phyloP scores from a whole-genome alignment of 2,888 invertebrate genomes.

The Philaethria dido region DNA sequence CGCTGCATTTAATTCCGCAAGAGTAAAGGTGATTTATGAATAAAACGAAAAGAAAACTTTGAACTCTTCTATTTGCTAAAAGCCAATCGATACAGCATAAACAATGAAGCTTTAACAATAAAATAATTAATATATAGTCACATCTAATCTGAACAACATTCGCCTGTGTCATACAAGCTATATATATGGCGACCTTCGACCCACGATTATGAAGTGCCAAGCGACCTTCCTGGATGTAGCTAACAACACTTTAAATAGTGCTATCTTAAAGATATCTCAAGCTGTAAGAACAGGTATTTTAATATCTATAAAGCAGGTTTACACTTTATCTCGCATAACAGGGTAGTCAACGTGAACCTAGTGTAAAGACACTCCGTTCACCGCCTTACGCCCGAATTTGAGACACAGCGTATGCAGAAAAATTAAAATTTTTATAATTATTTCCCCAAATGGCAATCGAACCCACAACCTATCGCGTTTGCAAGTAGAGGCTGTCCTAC shows the following conservation, averaged over 20 bases:
- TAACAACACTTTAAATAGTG: slow-evolving; percentile 19
- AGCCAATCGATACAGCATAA: not conserved
- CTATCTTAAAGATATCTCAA: slow-evolving; percentile 3
- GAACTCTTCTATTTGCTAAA: not conserved
- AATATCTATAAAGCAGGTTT: not conserved
- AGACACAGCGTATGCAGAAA: too few species aligned
- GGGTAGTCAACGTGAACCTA: too few species aligned
- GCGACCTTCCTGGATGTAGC: slow-evolving; percentile 28
- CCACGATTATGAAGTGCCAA: slow-evolving; percentile 39
- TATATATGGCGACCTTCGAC: slow-evolving; percentile 39
- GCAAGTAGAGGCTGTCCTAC: too few species aligned
- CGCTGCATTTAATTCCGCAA: too few species aligned
- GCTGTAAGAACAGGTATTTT: not conserved
- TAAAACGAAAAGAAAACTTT: too few species aligned
- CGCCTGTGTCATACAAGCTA: slow-evolving; percentile 20
- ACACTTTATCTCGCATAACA: too few species aligned
- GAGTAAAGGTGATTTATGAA: too few species aligned
- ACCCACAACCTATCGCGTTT: too few species aligned
- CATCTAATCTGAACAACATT: slow-evolving; percentile 31
- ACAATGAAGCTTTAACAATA: not conserved
- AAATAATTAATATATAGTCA: slow-evolving; percentile 19
- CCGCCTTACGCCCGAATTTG: too few species aligned
- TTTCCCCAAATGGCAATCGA: too few species aligned
- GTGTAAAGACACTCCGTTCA: too few species aligned
- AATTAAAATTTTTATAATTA: too few species aligned